Conservation (phyloP, 2,888 invertebrate genomes). For the Agonopterix subpropinquella region DNA sequence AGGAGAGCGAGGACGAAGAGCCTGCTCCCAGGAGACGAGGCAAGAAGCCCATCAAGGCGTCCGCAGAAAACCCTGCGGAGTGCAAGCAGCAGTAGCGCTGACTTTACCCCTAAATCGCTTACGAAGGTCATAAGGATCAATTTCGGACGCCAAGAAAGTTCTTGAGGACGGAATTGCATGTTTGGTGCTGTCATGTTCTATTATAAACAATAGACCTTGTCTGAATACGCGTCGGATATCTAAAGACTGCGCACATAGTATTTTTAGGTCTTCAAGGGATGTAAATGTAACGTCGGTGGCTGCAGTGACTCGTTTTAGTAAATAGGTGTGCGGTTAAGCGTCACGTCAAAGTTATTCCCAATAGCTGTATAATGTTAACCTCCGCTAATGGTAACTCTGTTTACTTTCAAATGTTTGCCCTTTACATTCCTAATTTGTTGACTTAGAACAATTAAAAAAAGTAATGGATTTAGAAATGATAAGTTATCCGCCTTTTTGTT, state of each 20-base stretch:
- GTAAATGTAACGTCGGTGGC: not conserved
- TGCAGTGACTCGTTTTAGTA: not conserved
- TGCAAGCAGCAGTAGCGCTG: slow-evolving; percentile 82
- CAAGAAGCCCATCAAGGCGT: slow-evolving; percentile 43
- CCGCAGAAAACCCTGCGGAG: slow-evolving; percentile 72
- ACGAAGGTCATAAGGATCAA: not conserved
- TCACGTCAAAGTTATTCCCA: too few species aligned
- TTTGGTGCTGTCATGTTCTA: slow-evolving; percentile 5
- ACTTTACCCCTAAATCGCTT: not conserved
- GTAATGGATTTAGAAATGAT: not conserved
- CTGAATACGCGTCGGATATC: not conserved
- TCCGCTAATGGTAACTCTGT: too few species aligned
- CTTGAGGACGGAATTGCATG: slow-evolving; percentile 2
- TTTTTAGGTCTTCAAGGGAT: not conserved
- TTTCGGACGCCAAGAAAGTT: not conserved
- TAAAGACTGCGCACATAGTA: slow-evolving; percentile 6
- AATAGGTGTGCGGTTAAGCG: not conserved
- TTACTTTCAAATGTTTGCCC: not conserved
- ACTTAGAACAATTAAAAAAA: not conserved
- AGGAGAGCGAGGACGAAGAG: slow-evolving; percentile 77
- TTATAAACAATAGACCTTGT: not conserved
- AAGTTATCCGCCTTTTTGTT: slow-evolving; percentile 3
- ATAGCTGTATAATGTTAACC: too few species aligned
- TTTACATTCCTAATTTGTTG: slow-evolving; percentile 3
- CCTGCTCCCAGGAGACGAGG: slow-evolving; percentile 57